These are phyloP conservation scores for Crotalus tigris DNA, from an alignment of 2,113 vertebrate species.

Conservation along the genomic window DNA sequence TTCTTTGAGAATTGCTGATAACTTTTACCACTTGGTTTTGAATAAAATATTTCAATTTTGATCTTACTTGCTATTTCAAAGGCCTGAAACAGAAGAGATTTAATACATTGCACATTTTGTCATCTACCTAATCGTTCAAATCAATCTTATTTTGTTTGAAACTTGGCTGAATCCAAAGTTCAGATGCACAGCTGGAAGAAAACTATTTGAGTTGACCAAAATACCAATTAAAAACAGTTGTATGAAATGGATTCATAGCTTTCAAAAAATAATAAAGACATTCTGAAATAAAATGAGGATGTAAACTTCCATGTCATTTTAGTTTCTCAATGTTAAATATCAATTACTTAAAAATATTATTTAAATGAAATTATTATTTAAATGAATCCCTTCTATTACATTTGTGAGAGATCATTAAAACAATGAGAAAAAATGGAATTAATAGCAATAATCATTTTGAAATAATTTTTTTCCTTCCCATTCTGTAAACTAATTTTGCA, in stretches of 20 bases:
- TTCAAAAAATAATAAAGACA: background rate
- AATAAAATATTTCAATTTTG: background rate
- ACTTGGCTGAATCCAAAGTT: background rate
- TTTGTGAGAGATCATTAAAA: background rate
- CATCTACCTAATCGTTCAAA: background rate
- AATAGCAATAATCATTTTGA: background rate
- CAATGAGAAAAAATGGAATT: background rate
- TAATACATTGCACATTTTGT: background rate
- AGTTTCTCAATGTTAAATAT: background rate
- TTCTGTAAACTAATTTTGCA: background rate
- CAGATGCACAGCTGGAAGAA: background rate
- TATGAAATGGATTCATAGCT: background rate
- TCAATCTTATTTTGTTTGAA: background rate
- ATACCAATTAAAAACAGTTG: background rate
- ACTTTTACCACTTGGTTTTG: background rate
- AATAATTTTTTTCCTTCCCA: conserved; percentile 10
- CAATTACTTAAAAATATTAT: background rate
- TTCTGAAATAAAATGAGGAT: background rate
- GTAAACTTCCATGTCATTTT: background rate
- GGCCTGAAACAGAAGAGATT: background rate
- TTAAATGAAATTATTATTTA: background rate
- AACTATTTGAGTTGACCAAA: background rate
- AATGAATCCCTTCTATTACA: background rate
- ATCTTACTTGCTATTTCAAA: background rate
- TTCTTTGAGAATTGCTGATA: background rate